These are phyloP conservation scores for Carcina quercana DNA, from an alignment of 2,888 invertebrate species.

Conservation along the genomic window DNA sequence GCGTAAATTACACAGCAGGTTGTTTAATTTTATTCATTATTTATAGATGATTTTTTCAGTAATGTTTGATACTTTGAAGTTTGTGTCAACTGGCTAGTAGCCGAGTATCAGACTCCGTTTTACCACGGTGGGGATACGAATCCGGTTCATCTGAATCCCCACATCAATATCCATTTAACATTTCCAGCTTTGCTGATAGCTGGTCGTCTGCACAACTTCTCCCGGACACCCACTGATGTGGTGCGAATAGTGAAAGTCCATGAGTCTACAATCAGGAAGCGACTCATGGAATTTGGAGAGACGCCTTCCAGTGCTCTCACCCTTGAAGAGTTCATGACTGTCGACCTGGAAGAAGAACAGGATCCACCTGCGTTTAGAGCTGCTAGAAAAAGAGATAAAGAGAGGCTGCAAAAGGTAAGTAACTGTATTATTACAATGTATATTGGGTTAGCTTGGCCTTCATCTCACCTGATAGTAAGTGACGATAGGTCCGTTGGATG, in stretches of 20 bases:
- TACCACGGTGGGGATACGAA: no score
- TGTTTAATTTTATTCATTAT: no score
- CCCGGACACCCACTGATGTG: slow-evolving; percentile 88
- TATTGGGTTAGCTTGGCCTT: no score
- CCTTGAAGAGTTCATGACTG: slow-evolving; percentile 96
- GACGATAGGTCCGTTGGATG: no score
- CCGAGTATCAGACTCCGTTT: no score
- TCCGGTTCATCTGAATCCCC: no score
- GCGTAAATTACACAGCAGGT: no score
- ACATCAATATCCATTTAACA: not conserved
- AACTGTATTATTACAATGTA: not conserved
- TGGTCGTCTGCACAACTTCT: slow-evolving; percentile 93
- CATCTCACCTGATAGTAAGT: no score
- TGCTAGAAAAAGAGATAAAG: slow-evolving; percentile 91
- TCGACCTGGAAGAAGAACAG: slow-evolving; percentile 96
- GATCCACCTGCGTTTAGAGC: slow-evolving; percentile 97
- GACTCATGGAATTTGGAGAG: slow-evolving; percentile 95
- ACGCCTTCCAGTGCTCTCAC: slow-evolving; percentile 97
- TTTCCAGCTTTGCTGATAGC: slow-evolving; percentile 92
- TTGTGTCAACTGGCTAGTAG: no score
- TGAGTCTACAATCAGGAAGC: slow-evolving; percentile 92
- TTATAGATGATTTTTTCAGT: no score
- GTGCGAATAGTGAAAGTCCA: slow-evolving; percentile 97
- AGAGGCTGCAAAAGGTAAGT: slow-evolving; percentile 83
- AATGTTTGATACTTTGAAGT: no score